These are phyloP conservation scores for Melanaphis sacchari DNA, from an alignment of 1,140 invertebrate genomes.

Conservation along the genomic window DNA sequence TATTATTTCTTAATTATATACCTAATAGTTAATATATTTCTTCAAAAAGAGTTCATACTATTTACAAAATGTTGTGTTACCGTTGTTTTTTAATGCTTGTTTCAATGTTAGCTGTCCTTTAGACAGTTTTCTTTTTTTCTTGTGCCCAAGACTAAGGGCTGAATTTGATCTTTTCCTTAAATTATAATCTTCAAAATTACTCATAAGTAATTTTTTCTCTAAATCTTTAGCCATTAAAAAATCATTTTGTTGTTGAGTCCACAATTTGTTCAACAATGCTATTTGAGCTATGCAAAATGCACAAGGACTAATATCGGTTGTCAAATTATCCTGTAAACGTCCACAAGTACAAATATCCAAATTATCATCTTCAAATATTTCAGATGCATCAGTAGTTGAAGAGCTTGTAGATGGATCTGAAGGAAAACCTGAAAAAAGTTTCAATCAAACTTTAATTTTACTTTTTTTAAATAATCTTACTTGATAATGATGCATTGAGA, in stretches of 20 bases:
- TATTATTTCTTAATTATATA: background rate
- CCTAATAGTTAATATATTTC: background rate
- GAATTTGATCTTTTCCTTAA: slow-evolving; percentile 26
- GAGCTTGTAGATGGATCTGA: background rate
- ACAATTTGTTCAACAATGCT: background rate
- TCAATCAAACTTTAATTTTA: background rate
- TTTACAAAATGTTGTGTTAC: background rate
- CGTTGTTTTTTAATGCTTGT: background rate
- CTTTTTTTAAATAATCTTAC: background rate
- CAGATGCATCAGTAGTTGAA: background rate
- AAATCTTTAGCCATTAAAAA: slow-evolving; percentile 14
- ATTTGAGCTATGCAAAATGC: slow-evolving; percentile 25
- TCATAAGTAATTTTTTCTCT: background rate
- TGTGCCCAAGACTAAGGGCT: background rate
- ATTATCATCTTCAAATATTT: background rate
- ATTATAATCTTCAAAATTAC: slow-evolving; percentile 1
- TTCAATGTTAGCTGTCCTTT: slow-evolving; percentile 39
- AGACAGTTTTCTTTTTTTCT: background rate
- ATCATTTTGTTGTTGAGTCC: slow-evolving; percentile 35
- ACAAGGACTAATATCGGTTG: background rate
- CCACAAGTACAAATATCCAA: slow-evolving; percentile 43
- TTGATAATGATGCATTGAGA: background rate
- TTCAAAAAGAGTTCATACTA: background rate
- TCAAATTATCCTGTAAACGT: background rate
- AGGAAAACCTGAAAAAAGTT: background rate